Conservation (phyloP, 2,113 vertebrate genomes). For the Amia ocellicauda region DNA sequence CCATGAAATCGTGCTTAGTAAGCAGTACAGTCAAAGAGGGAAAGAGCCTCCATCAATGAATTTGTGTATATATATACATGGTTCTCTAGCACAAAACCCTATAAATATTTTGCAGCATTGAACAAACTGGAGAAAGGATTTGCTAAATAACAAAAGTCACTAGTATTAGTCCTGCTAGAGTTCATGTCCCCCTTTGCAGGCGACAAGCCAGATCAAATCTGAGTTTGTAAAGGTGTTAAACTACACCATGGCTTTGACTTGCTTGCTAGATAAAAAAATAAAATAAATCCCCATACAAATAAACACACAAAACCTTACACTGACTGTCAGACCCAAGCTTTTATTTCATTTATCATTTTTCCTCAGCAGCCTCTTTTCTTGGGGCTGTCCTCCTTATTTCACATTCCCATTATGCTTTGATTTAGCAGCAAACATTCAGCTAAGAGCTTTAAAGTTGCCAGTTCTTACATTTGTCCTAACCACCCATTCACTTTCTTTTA, state of each 20-base stretch:
- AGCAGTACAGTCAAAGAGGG: too few species aligned
- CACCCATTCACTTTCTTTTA: slow-evolving; percentile 29
- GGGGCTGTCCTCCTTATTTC: background rate
- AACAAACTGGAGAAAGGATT: too few species aligned
- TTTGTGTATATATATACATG: too few species aligned
- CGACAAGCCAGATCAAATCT: background rate
- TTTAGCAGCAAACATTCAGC: slow-evolving; percentile 15
- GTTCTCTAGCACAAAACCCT: too few species aligned
- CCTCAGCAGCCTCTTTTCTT: slow-evolving; percentile 28
- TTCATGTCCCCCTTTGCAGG: slow-evolving; percentile 20
- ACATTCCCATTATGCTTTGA: slow-evolving; percentile 16
- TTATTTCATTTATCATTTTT: slow-evolving; percentile 31
- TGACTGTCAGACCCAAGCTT: slow-evolving; percentile 29
- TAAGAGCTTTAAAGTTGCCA: background rate
- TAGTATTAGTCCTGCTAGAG: slow-evolving; percentile 29
- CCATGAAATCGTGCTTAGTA: too few species aligned
- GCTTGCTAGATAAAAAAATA: slow-evolving; percentile 23
- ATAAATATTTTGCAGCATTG: too few species aligned
- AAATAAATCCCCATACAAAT: slow-evolving; percentile 34
- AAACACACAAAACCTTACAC: slow-evolving; percentile 30
- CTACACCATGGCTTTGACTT: slow-evolving; percentile 35
- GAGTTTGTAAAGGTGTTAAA: slow-evolving; percentile 28
- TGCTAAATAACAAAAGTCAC: too few species aligned
- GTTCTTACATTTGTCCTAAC: slow-evolving; percentile 13
- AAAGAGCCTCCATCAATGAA: too few species aligned